Evolutionary conservation across 1,140 invertebrate genomes (phyloP).

Genomic region (Rhagoletis zephyria): DNA sequence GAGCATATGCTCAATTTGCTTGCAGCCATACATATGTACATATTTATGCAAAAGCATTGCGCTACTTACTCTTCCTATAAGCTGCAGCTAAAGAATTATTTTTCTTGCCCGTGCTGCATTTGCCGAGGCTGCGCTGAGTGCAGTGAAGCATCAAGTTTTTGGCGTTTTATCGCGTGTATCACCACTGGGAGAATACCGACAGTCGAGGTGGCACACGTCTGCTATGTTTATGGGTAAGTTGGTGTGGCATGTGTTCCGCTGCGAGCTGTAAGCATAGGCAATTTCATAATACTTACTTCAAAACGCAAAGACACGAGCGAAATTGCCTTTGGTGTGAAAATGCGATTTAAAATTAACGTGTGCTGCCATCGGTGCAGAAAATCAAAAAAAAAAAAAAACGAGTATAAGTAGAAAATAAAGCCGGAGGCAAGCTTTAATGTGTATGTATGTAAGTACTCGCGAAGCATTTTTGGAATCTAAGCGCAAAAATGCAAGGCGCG

Average conservation of each 20-base stretch:
- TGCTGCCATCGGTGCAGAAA: not conserved
- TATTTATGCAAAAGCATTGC: constrained; percentile 2
- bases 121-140: constrained; percentile 21
- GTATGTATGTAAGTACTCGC: not conserved
- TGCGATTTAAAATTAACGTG: constrained; percentile 14
- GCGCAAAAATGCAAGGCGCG: no score
- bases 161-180: constrained; percentile 14
- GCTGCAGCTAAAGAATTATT: not conserved
- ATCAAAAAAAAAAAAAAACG: not conserved
- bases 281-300: not conserved
- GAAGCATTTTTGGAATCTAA: no score
- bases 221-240: not conserved
- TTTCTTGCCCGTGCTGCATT: not conserved
- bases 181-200: not conserved
- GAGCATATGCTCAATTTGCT: constrained; percentile 39
- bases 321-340: not conserved
- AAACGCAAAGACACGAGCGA: not conserved
- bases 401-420: not conserved
- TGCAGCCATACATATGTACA: not conserved
- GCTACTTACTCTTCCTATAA: not conserved
- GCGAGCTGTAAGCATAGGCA: not conserved
- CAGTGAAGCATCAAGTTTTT: constrained; percentile 37
- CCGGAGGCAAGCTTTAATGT: not conserved
- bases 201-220: not conserved
- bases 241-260: no score